These are phyloP conservation scores for Trachemys scripta DNA, from an alignment of 2,113 vertebrate species.

Conservation along the genomic window DNA sequence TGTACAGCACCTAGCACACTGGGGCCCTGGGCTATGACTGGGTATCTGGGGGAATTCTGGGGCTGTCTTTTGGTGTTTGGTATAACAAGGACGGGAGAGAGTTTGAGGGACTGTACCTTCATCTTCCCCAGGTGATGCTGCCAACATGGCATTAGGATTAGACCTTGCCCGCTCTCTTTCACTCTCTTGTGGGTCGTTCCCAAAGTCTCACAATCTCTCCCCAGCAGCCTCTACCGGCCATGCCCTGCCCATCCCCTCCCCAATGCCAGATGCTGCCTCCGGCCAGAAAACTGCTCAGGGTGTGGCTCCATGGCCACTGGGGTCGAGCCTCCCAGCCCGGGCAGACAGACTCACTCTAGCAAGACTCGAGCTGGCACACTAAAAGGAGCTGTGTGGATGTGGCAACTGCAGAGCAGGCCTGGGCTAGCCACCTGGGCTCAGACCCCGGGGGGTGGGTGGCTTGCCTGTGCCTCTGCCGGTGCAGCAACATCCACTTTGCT, in stretches of 20 bases:
- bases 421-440: background rate
- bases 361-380: background rate
- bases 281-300: too few species aligned
- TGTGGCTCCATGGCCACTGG: too few species aligned
- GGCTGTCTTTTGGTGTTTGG: background rate
- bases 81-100: background rate
- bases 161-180: background rate
- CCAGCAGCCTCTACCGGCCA: background rate
- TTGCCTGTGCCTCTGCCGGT: too few species aligned
- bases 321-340: background rate
- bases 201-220: background rate
- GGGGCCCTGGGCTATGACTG: background rate
- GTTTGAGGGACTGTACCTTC: background rate
- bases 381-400: background rate
- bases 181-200: background rate
- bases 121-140: background rate
- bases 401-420: background rate
- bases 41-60: background rate
- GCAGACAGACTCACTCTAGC: background rate
- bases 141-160: background rate
- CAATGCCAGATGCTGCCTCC: too few species aligned
- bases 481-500: background rate
- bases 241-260: too few species aligned
- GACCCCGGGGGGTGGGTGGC: too few species aligned
- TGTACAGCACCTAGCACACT: background rate